Evolutionary conservation across 2,113 vertebrate species (phyloP).

Genomic region (Petrocephalus zakoni): DNA sequence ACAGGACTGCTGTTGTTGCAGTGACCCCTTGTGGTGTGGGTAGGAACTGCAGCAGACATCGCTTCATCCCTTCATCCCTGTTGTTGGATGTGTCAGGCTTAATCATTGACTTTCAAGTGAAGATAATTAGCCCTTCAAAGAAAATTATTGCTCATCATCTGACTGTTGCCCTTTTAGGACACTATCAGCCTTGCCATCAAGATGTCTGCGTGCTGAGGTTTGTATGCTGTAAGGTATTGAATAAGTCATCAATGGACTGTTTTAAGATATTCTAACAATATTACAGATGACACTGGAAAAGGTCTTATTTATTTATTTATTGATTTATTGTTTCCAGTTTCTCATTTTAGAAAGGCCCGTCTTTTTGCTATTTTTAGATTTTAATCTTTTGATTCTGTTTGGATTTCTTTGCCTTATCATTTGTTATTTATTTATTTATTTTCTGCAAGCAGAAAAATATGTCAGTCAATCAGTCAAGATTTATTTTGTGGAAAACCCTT

Average conservation of each 20-base stretch:
- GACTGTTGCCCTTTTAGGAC: constrained; percentile 38
- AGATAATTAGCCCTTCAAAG: constrained; percentile 63
- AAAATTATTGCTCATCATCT: constrained; percentile 56
- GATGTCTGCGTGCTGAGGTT: constrained; percentile 32
- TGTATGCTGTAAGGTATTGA: constrained; percentile 44
- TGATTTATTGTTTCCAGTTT: not conserved
- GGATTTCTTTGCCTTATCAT: no score
- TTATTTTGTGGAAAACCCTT: not conserved
- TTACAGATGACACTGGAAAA: not conserved
- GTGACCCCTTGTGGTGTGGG: constrained; percentile 34
- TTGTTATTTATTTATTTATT: not conserved
- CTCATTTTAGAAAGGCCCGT: not conserved
- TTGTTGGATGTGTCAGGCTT: constrained; percentile 31
- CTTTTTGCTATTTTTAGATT: not conserved
- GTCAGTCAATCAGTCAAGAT: not conserved
- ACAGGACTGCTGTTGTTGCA: constrained; percentile 7
- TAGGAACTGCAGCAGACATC: constrained; percentile 31
- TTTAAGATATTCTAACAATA: not conserved
- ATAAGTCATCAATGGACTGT: constrained; percentile 49
- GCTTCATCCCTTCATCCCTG: constrained; percentile 43
- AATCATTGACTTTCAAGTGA: constrained; percentile 54
- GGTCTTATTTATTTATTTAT: no score
- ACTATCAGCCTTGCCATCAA: constrained; percentile 37
- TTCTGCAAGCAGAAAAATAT: not conserved
- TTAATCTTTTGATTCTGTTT: not conserved